Evolutionary conservation across 2,113 vertebrate genomes (phyloP).

Genomic region (Stegastes partitus): DNA sequence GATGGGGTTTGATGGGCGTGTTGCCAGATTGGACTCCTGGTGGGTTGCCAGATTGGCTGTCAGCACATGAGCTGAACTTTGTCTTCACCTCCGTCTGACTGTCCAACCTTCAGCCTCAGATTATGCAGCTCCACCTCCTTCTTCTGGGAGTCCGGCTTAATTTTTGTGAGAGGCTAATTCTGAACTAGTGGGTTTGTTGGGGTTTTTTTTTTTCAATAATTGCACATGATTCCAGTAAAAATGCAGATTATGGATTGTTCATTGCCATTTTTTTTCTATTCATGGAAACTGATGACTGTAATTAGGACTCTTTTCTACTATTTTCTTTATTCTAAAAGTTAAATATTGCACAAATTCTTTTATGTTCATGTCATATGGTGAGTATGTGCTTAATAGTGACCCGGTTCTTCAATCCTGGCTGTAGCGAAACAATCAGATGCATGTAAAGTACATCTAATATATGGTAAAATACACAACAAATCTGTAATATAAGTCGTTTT

Average conservation of each 20-base stretch:
- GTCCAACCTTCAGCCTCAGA: conserved; percentile 17
- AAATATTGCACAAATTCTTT: too few species aligned
- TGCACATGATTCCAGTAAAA: background rate
- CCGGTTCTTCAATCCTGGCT: too few species aligned
- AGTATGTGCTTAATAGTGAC: too few species aligned
- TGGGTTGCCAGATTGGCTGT: conserved; percentile 72
- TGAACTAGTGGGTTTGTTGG: background rate
- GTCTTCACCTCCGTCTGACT: conserved; percentile 28
- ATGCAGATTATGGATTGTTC: background rate
- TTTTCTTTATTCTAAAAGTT: too few species aligned
- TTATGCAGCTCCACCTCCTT: conserved; percentile 11
- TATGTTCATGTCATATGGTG: too few species aligned
- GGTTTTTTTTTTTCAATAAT: too few species aligned
- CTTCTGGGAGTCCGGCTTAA: conserved; percentile 1
- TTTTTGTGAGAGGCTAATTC: background rate
- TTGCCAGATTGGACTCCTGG: conserved; percentile 63
- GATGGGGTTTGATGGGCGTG: conserved; percentile 56
- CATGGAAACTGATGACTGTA: too few species aligned
- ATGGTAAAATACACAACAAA: background rate
- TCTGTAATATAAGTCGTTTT: background rate
- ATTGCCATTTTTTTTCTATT: too few species aligned
- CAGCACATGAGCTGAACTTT: conserved; percentile 61
- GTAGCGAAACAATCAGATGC: too few species aligned
- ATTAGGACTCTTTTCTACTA: too few species aligned
- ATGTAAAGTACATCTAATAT: background rate